Percentiles rank a stretch among this genome's conserved stretches.
Conservation (phyloP, 2,888 invertebrate species). For the Drosophila kuntzei region DNA sequence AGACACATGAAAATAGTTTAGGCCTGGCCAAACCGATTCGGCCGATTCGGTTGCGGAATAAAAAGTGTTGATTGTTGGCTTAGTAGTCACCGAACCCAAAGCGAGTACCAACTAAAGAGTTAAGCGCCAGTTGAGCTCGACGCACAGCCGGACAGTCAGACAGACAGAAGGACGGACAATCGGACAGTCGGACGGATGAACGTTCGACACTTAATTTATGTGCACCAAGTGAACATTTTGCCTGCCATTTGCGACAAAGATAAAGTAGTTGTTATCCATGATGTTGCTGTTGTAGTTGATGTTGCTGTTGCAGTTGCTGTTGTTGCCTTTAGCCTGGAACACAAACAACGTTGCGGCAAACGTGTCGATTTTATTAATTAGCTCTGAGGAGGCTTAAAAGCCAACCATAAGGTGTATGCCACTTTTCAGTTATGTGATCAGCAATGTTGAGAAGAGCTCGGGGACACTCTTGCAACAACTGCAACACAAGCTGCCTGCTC, state of each 20-base stretch:
- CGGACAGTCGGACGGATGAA: background rate
- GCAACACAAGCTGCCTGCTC: constrained; percentile 14
- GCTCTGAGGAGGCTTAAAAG: constrained; percentile 31
- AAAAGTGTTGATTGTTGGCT: constrained; percentile 69
- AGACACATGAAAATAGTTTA: constrained; percentile 55
- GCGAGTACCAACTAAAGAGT: constrained; percentile 22
- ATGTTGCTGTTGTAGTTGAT: constrained; percentile 19
- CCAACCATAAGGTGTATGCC: constrained; percentile 47
- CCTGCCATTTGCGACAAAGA: constrained; percentile 79
- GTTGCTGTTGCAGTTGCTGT: constrained; percentile 3
- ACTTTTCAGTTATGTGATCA: constrained; percentile 48
- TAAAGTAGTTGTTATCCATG: constrained; percentile 64
- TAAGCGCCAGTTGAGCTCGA: constrained; percentile 66
- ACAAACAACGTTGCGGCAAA: constrained; percentile 47
- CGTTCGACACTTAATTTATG: constrained; percentile 70
- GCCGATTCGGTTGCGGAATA: constrained; percentile 44
- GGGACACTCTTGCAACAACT: constrained; percentile 6
- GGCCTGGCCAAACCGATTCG: constrained; percentile 38
- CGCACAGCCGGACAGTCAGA: background rate
- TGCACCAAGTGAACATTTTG: constrained; percentile 73
- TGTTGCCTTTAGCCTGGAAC: constrained; percentile 22
- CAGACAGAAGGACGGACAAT: background rate
- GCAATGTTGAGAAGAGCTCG: constrained; percentile 17
- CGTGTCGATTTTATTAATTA: constrained; percentile 77
- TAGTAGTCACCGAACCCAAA: constrained; percentile 23